These are phyloP conservation scores for Emydocephalus ijimae DNA, from an alignment of 2,113 vertebrate species.

Conservation along the genomic window DNA sequence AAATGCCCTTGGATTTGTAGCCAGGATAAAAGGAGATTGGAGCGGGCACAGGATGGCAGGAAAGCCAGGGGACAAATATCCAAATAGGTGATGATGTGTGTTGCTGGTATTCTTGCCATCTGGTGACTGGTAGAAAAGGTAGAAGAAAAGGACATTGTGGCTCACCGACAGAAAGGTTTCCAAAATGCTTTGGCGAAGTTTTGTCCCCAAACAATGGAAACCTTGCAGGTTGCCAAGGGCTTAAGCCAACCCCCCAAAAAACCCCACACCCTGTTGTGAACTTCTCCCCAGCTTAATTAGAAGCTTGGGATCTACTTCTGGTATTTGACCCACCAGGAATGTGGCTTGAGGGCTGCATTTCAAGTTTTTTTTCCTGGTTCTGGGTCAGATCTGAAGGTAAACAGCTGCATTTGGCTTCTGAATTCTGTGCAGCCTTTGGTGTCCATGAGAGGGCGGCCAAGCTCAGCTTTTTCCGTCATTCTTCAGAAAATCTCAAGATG, in stretches of 20 bases:
- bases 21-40: constrained; percentile 35
- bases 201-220: not conserved
- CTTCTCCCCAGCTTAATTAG: not conserved
- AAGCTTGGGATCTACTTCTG: not conserved
- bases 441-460: not conserved
- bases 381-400: not conserved
- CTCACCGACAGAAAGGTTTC: not conserved
- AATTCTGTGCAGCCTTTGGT: not conserved
- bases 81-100: not conserved
- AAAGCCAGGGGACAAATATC: constrained; percentile 15
- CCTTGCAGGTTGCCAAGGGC: not conserved
- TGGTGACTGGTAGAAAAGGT: not conserved
- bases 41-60: not conserved
- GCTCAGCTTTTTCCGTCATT: not conserved
- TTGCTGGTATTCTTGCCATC: constrained; percentile 9
- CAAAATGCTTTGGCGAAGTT: not conserved
- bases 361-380: not conserved
- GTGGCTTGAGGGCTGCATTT: not conserved
- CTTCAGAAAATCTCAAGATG: not conserved
- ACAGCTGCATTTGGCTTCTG: not conserved
- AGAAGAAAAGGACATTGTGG: not conserved
- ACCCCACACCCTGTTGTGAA: not conserved
- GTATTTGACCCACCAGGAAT: not conserved
- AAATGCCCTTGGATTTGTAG: constrained; percentile 13
- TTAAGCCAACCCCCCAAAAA: not conserved